Percentiles rank a stretch among this genome's conserved stretches.
phyloP scores from a whole-genome alignment of 2,797 vertebrate genomes.

The Perodicticus potto region DNA sequence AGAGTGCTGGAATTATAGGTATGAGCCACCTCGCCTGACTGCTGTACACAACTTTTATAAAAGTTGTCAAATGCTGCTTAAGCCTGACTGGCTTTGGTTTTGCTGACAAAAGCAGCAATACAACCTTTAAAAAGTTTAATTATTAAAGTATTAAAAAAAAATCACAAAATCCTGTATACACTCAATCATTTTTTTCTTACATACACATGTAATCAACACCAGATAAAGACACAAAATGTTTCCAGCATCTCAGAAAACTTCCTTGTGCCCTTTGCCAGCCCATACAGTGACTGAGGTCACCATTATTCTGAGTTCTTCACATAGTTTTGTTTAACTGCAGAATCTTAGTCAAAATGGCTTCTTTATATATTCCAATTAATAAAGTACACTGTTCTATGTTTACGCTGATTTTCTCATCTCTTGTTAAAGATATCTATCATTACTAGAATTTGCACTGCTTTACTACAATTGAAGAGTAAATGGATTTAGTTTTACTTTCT shows the following conservation, averaged over 20 bases:
- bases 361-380: neutral
- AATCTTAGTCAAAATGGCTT: neutral
- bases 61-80: neutral
- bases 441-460: constrained; percentile 53
- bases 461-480: constrained; percentile 37
- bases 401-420: neutral
- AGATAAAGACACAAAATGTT: constrained; percentile 2
- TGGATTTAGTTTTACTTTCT: constrained; percentile 46
- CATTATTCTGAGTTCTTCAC: constrained; percentile 40
- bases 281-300: neutral
- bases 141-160: neutral
- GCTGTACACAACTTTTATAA: neutral
- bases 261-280: neutral
- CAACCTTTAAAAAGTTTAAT: neutral
- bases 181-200: neutral
- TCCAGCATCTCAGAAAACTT: neutral
- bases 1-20: no score
- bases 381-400: neutral
- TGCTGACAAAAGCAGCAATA: constrained; percentile 33
- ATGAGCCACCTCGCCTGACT: no score
- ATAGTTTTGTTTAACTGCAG: constrained; percentile 26
- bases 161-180: constrained; percentile 26
- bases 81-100: neutral
- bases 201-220: constrained; percentile 10
- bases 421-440: constrained; percentile 45